Base-by-base conservation (phyloP, 2,888 invertebrate species). In the Parnassius mnemosyne region DNA sequence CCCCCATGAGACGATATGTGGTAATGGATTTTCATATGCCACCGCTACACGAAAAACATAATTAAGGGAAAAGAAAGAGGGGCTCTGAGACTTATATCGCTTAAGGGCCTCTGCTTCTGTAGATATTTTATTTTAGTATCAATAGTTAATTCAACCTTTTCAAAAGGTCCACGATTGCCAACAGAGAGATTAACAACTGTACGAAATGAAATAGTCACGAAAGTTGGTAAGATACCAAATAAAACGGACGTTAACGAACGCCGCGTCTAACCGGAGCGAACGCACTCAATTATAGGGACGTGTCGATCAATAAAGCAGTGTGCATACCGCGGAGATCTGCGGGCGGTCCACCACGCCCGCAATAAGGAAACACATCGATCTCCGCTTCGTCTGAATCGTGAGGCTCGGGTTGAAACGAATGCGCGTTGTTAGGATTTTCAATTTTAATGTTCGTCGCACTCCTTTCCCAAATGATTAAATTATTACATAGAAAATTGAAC, bases 351-450 rank as follows among this genome's bases (percentile, higher is more conserved):
- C 63, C 61, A 41, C 64, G 46, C 54, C 65, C 60, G 59, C 57
- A 65, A 63, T 66, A 58, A 66, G 68, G 66, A 66, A 68, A 67
- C 61, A 57, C 64, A 67, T 68, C 66, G 62, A 62, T 69, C 68
- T 66, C 57, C 46, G 62, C 53, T 58, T 13, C 50, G 58, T 10
- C 55, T 41, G 56, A 11, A 49, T 10, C 58, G 51, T 43, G 44
- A 46, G 25, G 9, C 44, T n/a, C 20, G 52, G 58, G 43, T 44
- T 51, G 58, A 7, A 44, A 52, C 51, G 51, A 58, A 52, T 58
- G 41, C 5, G 16, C 41, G 0, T 5, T 9, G 25, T 25, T 53
- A 9, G 7, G 10, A 20, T 2, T 11, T 43, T 11, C 43, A 11
- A 9, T n/a, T 53, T 12, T 16, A 7, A 46, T 55, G 42, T 13